These are phyloP conservation scores for Mycteria americana DNA, from an alignment of 2,797 vertebrate species.

Conservation along the genomic window DNA sequence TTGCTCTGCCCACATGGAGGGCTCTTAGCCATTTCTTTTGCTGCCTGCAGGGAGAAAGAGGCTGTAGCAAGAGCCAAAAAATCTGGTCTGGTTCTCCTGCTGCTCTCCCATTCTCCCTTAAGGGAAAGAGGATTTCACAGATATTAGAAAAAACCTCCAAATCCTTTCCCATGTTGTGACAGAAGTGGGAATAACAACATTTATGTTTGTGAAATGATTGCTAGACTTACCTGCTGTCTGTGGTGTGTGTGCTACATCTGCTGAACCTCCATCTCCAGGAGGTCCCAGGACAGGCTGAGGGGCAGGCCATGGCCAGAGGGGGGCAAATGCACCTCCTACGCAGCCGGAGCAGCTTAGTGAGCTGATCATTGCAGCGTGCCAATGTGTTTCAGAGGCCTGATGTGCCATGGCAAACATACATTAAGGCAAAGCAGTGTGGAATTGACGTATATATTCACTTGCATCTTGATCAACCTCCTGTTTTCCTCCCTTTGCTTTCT, in stretches of 20 bases:
- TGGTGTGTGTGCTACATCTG: fast-evolving
- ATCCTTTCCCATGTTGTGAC: neutral
- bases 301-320: neutral
- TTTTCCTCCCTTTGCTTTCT: neutral
- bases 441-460: neutral
- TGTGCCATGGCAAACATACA: neutral
- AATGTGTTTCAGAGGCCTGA: neutral
- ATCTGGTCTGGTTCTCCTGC: neutral
- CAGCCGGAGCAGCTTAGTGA: neutral
- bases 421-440: neutral
- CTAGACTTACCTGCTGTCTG: neutral
- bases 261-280: neutral
- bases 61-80: neutral
- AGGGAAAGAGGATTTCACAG: neutral
- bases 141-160: neutral
- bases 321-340: neutral
- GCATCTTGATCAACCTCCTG: neutral
- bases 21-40: neutral
- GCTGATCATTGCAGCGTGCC: neutral
- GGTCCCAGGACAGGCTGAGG: neutral
- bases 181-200: neutral
- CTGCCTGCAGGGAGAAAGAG: neutral
- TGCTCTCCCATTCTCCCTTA: neutral
- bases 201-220: neutral
- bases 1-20: neutral